Conservation (phyloP, 2,113 vertebrate genomes). For the Tapirus terrestris region DNA sequence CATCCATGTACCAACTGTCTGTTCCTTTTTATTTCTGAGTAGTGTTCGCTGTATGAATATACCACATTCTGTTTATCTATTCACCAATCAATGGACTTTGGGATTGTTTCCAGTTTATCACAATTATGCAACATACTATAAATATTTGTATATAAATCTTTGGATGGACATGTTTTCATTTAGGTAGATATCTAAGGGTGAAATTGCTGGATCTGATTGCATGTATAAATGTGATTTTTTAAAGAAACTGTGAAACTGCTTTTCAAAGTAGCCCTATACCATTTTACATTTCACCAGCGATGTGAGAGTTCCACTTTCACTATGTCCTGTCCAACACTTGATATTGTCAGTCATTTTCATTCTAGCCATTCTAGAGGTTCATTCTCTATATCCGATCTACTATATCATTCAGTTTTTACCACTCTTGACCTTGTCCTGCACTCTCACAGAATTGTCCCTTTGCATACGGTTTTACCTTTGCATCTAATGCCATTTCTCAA, state of each 20-base stretch:
- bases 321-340: neutral
- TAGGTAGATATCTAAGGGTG: neutral
- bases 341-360: neutral
- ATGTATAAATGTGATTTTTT: neutral
- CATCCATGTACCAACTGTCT: fast-evolving
- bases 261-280: neutral
- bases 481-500: neutral
- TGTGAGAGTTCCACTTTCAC: neutral
- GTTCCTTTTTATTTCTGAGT: neutral
- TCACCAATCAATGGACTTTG: neutral
- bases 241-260: neutral
- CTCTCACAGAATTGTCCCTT: neutral
- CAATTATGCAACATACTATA: neutral
- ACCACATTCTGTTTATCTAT: neutral
- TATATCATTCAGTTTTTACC: neutral
- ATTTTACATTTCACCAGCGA: neutral
- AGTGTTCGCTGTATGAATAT: neutral
- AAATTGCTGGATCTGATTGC: neutral
- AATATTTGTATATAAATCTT: neutral
- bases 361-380: neutral
- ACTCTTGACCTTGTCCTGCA: neutral
- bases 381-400: fast-evolving
- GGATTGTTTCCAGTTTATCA: neutral
- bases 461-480: neutral
- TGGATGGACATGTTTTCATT: neutral